Evolutionary conservation across 2,113 vertebrate species (phyloP).

Genomic region (Mionectes macconnelli): DNA sequence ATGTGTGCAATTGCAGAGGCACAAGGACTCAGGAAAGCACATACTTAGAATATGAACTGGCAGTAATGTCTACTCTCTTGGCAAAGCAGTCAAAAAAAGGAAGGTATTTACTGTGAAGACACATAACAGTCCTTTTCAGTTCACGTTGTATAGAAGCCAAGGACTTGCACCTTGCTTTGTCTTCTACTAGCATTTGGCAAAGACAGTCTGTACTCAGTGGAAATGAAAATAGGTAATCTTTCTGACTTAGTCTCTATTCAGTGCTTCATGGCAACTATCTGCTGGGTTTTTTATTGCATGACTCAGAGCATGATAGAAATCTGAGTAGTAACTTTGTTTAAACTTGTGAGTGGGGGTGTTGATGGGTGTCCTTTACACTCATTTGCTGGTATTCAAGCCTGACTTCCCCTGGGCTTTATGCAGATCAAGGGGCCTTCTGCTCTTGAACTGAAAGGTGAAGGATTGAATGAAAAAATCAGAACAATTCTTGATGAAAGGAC

Average conservation of each 20-base stretch:
- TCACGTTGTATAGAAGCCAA: neutral
- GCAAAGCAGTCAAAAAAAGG: neutral
- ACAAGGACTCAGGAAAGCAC: neutral
- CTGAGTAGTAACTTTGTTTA: neutral
- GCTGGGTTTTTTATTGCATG: neutral
- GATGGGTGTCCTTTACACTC: neutral
- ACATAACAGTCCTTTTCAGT: neutral
- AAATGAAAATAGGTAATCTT: neutral
- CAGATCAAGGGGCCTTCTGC: neutral
- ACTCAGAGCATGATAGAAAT: neutral
- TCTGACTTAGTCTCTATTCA: neutral
- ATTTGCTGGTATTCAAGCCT: neutral
- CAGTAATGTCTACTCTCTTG: neutral
- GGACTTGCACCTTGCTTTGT: neutral
- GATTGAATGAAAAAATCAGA: slow-evolving; percentile 1
- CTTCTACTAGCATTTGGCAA: neutral
- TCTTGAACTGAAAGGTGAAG: neutral
- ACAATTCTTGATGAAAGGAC: neutral
- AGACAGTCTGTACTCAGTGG: neutral
- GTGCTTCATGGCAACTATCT: neutral
- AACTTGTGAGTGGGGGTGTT: neutral
- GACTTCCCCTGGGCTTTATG: neutral
- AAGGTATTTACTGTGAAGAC: neutral
- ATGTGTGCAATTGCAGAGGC: neutral
- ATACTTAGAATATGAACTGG: neutral